phyloP scores from a whole-genome alignment of 2,113 vertebrate genomes.

The Octodon degus region DNA sequence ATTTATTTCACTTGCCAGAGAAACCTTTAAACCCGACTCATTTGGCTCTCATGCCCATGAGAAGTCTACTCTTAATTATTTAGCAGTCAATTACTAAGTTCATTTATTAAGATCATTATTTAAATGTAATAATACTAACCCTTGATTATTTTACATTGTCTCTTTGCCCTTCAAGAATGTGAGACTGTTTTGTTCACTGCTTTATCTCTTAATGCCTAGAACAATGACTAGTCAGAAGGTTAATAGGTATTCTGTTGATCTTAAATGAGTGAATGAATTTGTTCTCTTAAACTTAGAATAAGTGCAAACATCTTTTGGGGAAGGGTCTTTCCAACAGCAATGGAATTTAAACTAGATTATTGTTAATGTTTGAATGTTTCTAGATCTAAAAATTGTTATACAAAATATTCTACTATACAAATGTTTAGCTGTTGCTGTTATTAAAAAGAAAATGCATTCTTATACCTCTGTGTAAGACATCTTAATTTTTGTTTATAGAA shows the following conservation, averaged over 20 bases:
- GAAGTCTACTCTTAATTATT: background rate
- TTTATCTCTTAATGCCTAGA: background rate
- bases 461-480: background rate
- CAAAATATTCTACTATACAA: constrained; percentile 29
- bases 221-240: background rate
- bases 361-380: constrained; percentile 39
- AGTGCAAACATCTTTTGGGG: background rate
- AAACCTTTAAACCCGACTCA: background rate
- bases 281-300: background rate
- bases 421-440: background rate
- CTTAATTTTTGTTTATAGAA: constrained; percentile 2
- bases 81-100: background rate
- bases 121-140: background rate
- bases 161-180: background rate
- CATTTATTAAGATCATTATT: background rate
- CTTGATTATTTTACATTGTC: background rate
- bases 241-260: background rate
- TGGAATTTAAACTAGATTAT: background rate
- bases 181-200: constrained; percentile 2
- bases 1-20: background rate
- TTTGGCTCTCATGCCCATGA: background rate
- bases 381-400: background rate
- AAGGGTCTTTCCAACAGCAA: background rate
- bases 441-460: constrained; percentile 11
- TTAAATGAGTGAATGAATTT: background rate